Evolutionary conservation across 2,888 invertebrate genomes (phyloP).

Genomic region (Smittia aterrima): DNA sequence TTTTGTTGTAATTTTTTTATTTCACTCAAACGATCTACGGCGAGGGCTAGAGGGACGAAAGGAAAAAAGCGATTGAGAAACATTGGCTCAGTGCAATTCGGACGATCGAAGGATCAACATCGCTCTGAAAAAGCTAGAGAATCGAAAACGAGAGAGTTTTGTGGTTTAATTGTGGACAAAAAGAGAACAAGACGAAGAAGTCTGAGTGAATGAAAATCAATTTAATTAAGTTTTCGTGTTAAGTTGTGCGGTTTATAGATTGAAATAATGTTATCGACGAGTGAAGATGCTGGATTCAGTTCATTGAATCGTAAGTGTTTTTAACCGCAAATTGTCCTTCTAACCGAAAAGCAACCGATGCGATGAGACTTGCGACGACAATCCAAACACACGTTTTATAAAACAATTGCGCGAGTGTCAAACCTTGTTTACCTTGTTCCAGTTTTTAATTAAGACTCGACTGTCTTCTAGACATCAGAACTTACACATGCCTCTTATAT

Average conservation of each 20-base stretch:
- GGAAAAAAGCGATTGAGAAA: not conserved
- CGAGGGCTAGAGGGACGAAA: not conserved
- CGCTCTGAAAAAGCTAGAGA: not conserved
- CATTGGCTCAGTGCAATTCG: conserved; percentile 43
- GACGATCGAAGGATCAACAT: conserved; percentile 45
- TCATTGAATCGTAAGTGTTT: conserved; percentile 54
- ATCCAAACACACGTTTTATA: conserved; percentile 30
- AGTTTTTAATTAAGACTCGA: conserved; percentile 3
- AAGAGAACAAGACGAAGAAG: not conserved
- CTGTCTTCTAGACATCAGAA: not conserved
- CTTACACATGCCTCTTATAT: not conserved
- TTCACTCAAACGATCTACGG: conserved; percentile 3
- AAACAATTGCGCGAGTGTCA: not conserved
- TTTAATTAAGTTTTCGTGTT: conserved; percentile 5
- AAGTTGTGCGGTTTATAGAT: conserved; percentile 5
- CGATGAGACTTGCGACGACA: not conserved
- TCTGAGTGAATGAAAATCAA: conserved; percentile 6
- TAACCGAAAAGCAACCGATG: not conserved
- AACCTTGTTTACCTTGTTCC: conserved; percentile 22
- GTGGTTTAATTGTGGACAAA: conserved; percentile 20
- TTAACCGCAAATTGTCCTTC: conserved; percentile 1
- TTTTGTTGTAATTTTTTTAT: conserved; percentile 14
- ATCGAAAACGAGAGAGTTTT: not conserved
- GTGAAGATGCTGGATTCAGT: conserved; percentile 56
- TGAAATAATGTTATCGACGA: conserved; percentile 51